Base-by-base conservation (phyloP, 2,113 vertebrate species). In the Rhinopithecus roxellana region DNA sequence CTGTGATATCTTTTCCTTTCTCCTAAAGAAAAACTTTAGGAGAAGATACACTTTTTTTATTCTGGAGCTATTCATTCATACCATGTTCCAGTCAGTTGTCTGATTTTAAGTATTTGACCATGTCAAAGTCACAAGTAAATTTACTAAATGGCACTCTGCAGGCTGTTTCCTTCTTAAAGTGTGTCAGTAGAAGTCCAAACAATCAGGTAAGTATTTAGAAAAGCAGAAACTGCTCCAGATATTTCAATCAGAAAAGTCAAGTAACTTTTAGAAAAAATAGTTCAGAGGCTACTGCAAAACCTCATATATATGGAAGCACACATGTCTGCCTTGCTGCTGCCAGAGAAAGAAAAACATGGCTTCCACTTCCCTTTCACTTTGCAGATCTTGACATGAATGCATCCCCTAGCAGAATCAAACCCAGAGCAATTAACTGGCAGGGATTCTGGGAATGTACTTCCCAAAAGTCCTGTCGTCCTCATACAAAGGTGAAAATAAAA, bases 121-220 rank as follows among this genome's bases (percentile, higher is more conserved):
- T 17, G 1, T 17, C 50, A 96, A 89, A 96, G 20, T 82, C 67
- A 92, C 40, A 79, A 74, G 23, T 35, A 83, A 55, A 96, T 79
- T 55, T 79, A 55, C 32, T 64, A 55, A 95, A 25, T 35, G 25
- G 25, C 72, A 78, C 8, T 50, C 61, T 82, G 52, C 38, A 77
- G 8, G 16, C 5, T 69, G n/a, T 72, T 96, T 97, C 35, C 50
- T 97, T 93, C 83, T 91, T 48, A 55, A 64, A 82, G 50, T 50
- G 35, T 35, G 48, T 55, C 48, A 55, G 27, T 27, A 61, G 18
- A 48, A 40, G 6, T 69, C 57, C 13, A 50, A 81, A 52, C 27
- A 70, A 77, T 67, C 27, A 70, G 32, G 70, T 83, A 94, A 93
- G 67, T 48, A 74, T 8, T 8, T 81, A 61, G 17, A 45, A 93